Evolutionary conservation across 2,888 invertebrate genomes (phyloP).

Genomic region (Hermodice carunculata): DNA sequence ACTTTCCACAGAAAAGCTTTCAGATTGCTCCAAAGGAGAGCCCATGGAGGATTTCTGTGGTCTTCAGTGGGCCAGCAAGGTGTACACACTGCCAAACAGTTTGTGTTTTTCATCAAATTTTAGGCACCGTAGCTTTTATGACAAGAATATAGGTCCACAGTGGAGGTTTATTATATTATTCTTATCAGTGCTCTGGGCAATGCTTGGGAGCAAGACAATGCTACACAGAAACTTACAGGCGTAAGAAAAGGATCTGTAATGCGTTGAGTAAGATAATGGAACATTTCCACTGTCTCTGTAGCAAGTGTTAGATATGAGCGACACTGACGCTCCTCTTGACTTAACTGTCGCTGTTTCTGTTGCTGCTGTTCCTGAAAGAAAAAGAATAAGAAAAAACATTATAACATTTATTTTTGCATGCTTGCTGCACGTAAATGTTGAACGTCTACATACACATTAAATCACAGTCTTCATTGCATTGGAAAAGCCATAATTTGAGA

Average conservation of each 20-base stretch:
- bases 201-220: too few relatives aligned
- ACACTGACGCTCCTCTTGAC: constrained; percentile 68
- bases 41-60: too few relatives aligned
- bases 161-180: too few relatives aligned
- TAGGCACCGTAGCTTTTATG: too few relatives aligned
- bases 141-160: too few relatives aligned
- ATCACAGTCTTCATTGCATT: background rate
- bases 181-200: too few relatives aligned
- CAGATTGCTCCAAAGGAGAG: too few relatives aligned
- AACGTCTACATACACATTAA: background rate
- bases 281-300: constrained; percentile 97
- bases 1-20: too few relatives aligned
- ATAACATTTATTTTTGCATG: constrained; percentile 72
- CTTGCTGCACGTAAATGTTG: background rate
- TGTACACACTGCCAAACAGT: too few relatives aligned
- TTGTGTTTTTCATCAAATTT: too few relatives aligned
- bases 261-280: constrained; percentile 91
- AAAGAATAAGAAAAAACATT: constrained; percentile 14
- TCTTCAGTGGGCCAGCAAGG: too few relatives aligned
- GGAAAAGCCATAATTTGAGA: too few relatives aligned
- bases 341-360: constrained; percentile 67
- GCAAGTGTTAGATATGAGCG: constrained; percentile 89
- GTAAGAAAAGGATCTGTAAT: constrained; percentile 95
- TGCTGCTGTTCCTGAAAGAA: constrained; percentile 63
- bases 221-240: constrained; percentile 72